Evolutionary conservation across 2,888 invertebrate species (phyloP).

Genomic region (Drosophila gaucha): DNA sequence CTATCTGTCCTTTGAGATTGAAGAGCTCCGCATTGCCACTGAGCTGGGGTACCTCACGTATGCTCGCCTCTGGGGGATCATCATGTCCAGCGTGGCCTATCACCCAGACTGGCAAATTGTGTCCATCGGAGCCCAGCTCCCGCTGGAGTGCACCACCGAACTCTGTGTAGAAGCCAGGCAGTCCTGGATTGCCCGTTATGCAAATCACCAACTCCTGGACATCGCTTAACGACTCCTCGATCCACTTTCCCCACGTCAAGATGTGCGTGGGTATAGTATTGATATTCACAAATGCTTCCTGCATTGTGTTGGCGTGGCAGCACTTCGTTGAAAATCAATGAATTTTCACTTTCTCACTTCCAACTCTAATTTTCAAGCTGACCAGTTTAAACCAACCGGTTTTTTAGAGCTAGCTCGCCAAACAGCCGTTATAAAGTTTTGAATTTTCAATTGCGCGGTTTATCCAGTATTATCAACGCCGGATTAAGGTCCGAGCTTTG

Average conservation of each 20-base stretch:
- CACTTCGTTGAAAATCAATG: conserved; percentile 40
- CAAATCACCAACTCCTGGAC: conserved; percentile 89
- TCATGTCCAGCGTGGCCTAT: conserved; percentile 93
- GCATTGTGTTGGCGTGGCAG: conserved; percentile 75
- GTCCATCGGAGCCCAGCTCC: conserved; percentile 83
- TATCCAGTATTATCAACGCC: conserved; percentile 31
- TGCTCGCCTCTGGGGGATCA: conserved; percentile 86
- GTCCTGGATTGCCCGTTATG: conserved; percentile 95
- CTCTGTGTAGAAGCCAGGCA: conserved; percentile 91
- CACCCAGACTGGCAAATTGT: conserved; percentile 90
- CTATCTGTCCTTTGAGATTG: conserved; percentile 90
- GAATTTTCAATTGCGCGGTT: conserved; percentile 47
- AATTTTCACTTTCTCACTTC: conserved; percentile 19
- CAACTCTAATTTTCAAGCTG: not conserved
- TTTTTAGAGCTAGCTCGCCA: conserved; percentile 22
- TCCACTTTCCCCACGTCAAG: conserved; percentile 89
- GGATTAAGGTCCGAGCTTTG: conserved; percentile 5
- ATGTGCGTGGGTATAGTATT: conserved; percentile 90
- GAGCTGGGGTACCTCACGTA: conserved; percentile 85
- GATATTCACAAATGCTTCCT: conserved; percentile 85
- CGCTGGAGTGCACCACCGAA: conserved; percentile 89
- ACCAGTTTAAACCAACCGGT: conserved; percentile 59
- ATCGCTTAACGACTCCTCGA: conserved; percentile 87
- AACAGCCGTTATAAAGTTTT: conserved; percentile 32
- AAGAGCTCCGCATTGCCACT: conserved; percentile 87